phyloP scores from a whole-genome alignment of 2,888 invertebrate genomes.

The Andrena minutula region DNA sequence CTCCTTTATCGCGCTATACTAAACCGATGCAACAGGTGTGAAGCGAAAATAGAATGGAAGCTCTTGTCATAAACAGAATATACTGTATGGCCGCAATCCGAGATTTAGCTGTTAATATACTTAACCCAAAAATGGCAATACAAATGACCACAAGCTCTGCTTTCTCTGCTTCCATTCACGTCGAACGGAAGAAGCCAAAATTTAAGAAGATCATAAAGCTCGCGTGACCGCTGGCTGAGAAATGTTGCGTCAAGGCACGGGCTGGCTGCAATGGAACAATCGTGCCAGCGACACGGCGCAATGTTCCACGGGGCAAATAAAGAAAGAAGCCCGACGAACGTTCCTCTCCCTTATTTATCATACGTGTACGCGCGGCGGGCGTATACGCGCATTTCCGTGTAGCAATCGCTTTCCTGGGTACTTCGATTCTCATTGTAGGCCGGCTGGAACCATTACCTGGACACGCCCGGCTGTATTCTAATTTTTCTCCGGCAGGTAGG shows the following conservation, averaged over 20 bases:
- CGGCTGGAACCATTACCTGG: slow-evolving; percentile 59
- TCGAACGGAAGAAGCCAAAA: not conserved
- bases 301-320: slow-evolving; percentile 44
- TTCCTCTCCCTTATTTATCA: slow-evolving; percentile 66
- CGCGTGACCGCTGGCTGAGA: not conserved
- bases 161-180: not conserved
- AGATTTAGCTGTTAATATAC: too few relatives aligned
- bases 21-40: too few relatives aligned
- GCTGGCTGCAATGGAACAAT: slow-evolving; percentile 42
- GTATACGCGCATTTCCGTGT: slow-evolving; percentile 57
- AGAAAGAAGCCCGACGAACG: slow-evolving; percentile 52
- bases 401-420: slow-evolving; percentile 59
- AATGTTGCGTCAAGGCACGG: slow-evolving; percentile 8
- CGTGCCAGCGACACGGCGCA: slow-evolving; percentile 34
- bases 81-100: too few relatives aligned
- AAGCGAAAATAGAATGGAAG: too few relatives aligned
- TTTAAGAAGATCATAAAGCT: not conserved
- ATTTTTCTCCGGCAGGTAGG: slow-evolving; percentile 46
- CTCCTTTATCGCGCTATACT: too few relatives aligned
- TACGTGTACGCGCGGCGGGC: slow-evolving; percentile 51
- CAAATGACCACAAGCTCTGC: too few relatives aligned
- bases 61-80: too few relatives aligned
- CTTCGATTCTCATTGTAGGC: slow-evolving; percentile 53
- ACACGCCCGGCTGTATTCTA: slow-evolving; percentile 59
- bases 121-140: too few relatives aligned